Percentiles rank a stretch among this genome's conserved stretches.
phyloP scores from a whole-genome alignment of 2,888 invertebrate genomes.

The Callosobruchus maculatus region DNA sequence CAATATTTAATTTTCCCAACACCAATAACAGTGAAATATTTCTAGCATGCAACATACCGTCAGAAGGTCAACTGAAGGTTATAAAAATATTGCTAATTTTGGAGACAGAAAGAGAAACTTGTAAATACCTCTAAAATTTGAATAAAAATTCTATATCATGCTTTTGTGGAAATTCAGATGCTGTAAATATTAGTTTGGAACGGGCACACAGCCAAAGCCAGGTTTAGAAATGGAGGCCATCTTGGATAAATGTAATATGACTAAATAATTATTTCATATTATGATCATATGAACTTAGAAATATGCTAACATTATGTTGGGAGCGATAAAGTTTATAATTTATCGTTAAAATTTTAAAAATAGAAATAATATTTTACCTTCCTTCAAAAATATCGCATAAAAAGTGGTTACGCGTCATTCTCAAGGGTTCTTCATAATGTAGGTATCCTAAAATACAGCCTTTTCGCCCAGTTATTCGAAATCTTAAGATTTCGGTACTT shows the following conservation, averaged over 20 bases:
- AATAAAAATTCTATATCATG: neutral
- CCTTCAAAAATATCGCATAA: constrained; percentile 22
- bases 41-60: neutral
- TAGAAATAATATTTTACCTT: constrained; percentile 31
- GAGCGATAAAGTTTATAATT: constrained; percentile 21
- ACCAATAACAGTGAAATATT: neutral
- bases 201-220: constrained; percentile 32
- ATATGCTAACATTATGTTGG: constrained; percentile 42
- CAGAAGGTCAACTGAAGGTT: neutral
- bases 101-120: neutral
- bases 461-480: constrained; percentile 20
- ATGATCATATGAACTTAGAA: constrained; percentile 29
- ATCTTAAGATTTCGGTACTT: constrained; percentile 13
- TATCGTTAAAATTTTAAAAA: neutral
- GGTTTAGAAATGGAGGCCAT: constrained; percentile 26
- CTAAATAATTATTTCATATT: neutral
- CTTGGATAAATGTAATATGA: constrained; percentile 9
- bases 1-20: neutral
- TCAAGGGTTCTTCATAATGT: constrained; percentile 30
- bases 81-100: neutral
- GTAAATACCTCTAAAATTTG: neutral
- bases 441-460: constrained; percentile 21
- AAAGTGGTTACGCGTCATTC: constrained; percentile 30
- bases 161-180: neutral
- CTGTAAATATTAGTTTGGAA: constrained; percentile 1